Evolutionary conservation across 1,140 invertebrate genomes (phyloP), one percentile per base, ranked within the genome.

Genomic region (Lucilia sericata): DNA sequence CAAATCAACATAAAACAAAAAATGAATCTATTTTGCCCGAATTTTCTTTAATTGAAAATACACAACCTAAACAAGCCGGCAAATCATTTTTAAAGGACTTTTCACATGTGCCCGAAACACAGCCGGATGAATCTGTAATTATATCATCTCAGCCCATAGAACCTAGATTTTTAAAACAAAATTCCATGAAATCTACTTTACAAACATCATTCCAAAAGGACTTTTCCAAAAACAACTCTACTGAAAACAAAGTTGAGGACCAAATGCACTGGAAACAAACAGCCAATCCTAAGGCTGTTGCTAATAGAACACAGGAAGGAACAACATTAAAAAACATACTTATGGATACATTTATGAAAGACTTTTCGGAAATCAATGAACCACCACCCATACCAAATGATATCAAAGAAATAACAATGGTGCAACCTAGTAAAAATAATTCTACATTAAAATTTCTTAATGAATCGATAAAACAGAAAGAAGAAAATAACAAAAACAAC

Each of bases 101-200:
- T 17, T 88, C 88, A 12, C 86, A 88, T 87, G 86, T 88, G 30
- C 85, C 88, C 1, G 88, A 90, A n/a, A 86, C 88, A 0, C 88
- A 88, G 34, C 82, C 82, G 7, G 10, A 49, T n/a, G 78, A 74
- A 30, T 80, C 76, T 9, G 19, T 80, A 80, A 80, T 80, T 13
- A 19, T 21, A 80, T 19, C 9, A 49, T 80, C 76, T 12, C 76
- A 80, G 10, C 76, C 76, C 2, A 21, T 80, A 7, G 42, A 80
- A 13, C 17, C 76, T 1, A 80, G 76, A 49, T 21, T 47, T 17
- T 51, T 80, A 25, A 80, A 80, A 51, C 76, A 80, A 49, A 25
- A 19, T 21, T 80, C 76, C 1, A 42, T 47, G 2, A 78, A 42
- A n/a, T 19, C 75, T 21, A 0, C 42, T 21, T 25, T 80, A 21